A percentile compares a stretch with the other conserved stretches of the same genome.
These are phyloP conservation scores for Enteromius paludinosus DNA, from an alignment of 2,797 vertebrate genomes.

Conservation along the genomic window DNA sequence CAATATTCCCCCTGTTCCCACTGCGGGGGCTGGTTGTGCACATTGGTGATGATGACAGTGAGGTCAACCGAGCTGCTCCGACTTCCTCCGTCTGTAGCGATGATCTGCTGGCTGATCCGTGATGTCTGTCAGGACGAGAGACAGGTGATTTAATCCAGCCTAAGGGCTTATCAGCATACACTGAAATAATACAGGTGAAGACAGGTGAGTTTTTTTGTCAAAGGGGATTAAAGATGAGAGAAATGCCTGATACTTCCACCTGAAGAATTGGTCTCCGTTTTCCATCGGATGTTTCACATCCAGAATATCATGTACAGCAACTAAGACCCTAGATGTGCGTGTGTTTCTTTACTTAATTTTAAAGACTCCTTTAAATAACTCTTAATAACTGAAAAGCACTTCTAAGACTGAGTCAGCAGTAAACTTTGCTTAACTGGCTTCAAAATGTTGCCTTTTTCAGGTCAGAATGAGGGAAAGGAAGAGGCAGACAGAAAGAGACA, in stretches of 20 bases:
- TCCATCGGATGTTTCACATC: conserved; percentile 45
- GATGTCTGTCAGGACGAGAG: conserved; percentile 71
- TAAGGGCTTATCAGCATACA: conserved; percentile 28
- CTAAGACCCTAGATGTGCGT: conserved; percentile 40
- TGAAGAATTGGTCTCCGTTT: conserved; percentile 60
- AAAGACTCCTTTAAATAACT: conserved; percentile 37
- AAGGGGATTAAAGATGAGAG: conserved; percentile 34
- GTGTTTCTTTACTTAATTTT: conserved; percentile 54
- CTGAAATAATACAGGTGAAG: conserved; percentile 16
- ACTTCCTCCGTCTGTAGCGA: conserved; percentile 87
- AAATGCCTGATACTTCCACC: conserved; percentile 53
- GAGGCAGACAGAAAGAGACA: conserved; percentile 13
- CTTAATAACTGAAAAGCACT: conserved; percentile 39
- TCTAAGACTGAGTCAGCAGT: conserved; percentile 56
- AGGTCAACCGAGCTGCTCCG: conserved; percentile 87
- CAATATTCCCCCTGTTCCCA: conserved; percentile 86
- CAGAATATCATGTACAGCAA: conserved; percentile 39
- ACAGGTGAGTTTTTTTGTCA: conserved; percentile 53
- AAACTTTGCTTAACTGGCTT: conserved; percentile 52
- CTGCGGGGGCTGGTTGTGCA: conserved; percentile 85
- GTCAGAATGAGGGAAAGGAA: conserved; percentile 32
- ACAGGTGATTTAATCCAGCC: conserved; percentile 32
- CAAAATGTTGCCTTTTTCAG: conserved; percentile 42
- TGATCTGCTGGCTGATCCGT: conserved; percentile 77
- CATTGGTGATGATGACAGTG: conserved; percentile 83